Conservation (phyloP, 2,113 vertebrate species). For the Sander vitreus region DNA sequence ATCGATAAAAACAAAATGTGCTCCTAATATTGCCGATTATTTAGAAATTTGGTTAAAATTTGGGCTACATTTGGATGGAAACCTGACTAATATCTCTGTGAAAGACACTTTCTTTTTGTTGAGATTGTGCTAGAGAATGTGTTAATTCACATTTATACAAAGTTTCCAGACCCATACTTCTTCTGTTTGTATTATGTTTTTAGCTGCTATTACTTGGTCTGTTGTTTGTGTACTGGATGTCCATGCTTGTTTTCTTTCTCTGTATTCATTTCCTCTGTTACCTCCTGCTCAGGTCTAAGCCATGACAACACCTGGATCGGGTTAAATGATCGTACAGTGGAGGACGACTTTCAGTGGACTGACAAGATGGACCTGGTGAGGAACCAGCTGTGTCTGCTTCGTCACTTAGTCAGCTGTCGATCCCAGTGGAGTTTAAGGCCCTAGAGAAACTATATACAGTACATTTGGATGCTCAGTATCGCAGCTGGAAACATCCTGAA, state of each 20-base stretch:
- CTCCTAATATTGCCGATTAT: background rate
- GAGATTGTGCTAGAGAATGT: too few species aligned
- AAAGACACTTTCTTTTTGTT: background rate
- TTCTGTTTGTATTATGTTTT: background rate
- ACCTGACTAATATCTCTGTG: background rate
- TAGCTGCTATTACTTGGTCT: background rate
- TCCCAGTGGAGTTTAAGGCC: background rate
- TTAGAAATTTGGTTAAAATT: background rate
- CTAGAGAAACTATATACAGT: background rate
- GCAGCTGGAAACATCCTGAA: conserved; percentile 2
- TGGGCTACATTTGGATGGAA: too few species aligned
- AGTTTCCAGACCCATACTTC: background rate
- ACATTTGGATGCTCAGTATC: background rate
- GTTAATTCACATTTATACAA: background rate
- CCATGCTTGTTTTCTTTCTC: too few species aligned
- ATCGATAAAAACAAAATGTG: background rate
- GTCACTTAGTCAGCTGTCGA: background rate
- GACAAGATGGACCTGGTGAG: conserved; percentile 94
- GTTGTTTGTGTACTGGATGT: background rate
- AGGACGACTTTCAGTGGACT: conserved; percentile 98
- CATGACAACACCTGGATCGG: conserved; percentile 98
- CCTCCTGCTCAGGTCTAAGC: conserved; percentile 86
- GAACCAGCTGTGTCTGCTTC: background rate
- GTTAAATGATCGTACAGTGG: conserved; percentile 95
- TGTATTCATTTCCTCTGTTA: background rate